phyloP scores from a whole-genome alignment of 2,797 vertebrate genomes.

The Heterohyrax brucei region DNA sequence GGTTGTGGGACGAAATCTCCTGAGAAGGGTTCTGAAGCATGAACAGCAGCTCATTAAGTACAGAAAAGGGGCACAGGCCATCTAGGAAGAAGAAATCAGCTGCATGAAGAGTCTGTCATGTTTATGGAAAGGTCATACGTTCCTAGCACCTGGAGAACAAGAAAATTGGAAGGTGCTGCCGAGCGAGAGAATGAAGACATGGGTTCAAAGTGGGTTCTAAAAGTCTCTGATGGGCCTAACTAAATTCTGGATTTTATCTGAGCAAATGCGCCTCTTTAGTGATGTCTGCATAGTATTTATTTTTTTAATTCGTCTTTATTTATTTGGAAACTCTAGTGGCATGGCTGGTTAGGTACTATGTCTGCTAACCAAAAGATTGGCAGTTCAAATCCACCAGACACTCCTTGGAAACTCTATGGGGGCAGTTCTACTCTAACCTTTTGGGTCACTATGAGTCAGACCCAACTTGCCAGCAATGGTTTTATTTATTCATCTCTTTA shows the following conservation, averaged over 20 bases:
- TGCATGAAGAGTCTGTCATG: not conserved
- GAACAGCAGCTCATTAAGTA: not conserved
- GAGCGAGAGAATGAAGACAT: constrained; percentile 3
- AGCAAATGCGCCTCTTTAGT: not conserved
- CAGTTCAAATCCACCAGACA: no score
- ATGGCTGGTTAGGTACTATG: no score
- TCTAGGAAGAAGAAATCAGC: not conserved
- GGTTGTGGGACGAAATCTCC: not conserved
- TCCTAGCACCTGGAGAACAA: not conserved
- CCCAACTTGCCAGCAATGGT: no score
- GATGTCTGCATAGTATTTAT: constrained; percentile 28
- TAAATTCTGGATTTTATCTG: constrained; percentile 2
- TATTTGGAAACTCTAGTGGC: not conserved
- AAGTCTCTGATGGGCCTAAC: not conserved
- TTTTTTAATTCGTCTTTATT: not conserved
- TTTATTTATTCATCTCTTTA: not conserved
- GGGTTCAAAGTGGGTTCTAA: not conserved
- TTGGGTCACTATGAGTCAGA: no score
- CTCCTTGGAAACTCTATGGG: no score
- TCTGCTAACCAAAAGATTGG: no score
- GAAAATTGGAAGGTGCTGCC: not conserved
- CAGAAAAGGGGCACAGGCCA: not conserved
- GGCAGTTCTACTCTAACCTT: no score
- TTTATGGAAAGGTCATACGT: constrained; percentile 24
- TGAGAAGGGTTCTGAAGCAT: not conserved